A percentile compares a stretch with the other conserved stretches of the same genome.
These are phyloP conservation scores for Calidris pygmaea DNA, from an alignment of 2,113 vertebrate species.

Conservation along the genomic window DNA sequence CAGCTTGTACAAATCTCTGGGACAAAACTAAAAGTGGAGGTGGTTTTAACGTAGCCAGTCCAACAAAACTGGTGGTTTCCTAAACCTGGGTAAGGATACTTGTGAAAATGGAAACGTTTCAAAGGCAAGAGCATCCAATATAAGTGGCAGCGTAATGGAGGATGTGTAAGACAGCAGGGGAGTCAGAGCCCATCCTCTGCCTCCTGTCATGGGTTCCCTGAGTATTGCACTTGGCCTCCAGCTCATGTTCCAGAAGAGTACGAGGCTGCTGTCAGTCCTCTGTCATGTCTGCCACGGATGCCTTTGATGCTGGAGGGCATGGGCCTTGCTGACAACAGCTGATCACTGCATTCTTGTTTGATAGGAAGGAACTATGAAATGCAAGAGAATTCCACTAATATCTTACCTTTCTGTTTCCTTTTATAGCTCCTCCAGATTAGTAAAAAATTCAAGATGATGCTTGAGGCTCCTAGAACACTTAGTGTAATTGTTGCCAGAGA, in stretches of 20 bases:
- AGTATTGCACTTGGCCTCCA: background rate
- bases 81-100: background rate
- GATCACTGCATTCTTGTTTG: background rate
- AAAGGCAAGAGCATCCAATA: background rate
- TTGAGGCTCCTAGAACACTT: accelerated
- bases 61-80: background rate
- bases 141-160: too few relatives aligned
- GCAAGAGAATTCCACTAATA: background rate
- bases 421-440: too few relatives aligned
- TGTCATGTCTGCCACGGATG: too few relatives aligned
- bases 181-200: background rate
- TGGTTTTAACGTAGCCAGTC: background rate
- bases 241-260: background rate
- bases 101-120: background rate
- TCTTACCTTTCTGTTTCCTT: background rate
- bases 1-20: background rate
- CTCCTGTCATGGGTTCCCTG: background rate
- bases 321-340: background rate
- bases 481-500: background rate
- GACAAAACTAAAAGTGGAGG: background rate
- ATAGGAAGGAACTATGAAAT: too few relatives aligned
- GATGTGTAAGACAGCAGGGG: too few relatives aligned
- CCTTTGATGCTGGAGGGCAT: background rate
- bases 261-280: too few relatives aligned
- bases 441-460: too few relatives aligned